A percentile compares a stretch with the other conserved stretches of the same genome.
These are phyloP conservation scores for Eueremaeus valkanovi DNA, from an alignment of 2,888 invertebrate species.

Conservation along the genomic window DNA sequence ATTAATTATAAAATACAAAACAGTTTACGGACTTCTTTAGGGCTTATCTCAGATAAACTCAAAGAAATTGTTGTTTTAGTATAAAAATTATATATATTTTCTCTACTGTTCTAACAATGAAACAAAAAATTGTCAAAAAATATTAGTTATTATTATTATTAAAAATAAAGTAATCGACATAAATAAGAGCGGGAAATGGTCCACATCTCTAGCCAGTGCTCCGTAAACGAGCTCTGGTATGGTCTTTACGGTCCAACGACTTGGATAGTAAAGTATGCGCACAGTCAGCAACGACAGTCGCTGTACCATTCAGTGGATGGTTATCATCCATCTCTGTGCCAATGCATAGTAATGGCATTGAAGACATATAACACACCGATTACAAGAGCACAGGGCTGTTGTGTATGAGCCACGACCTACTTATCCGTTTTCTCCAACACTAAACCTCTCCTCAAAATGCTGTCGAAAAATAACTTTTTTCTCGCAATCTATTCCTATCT, in stretches of 20 bases:
- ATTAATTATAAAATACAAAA: no score
- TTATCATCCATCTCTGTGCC: background rate
- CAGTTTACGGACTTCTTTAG: no score
- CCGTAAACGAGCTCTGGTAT: background rate
- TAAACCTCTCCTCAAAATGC: no score
- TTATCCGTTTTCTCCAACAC: background rate
- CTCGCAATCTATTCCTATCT: no score
- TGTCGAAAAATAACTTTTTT: no score
- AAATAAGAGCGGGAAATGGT: background rate
- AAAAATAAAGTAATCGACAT: background rate
- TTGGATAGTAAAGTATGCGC: background rate
- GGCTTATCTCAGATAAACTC: no score
- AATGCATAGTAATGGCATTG: background rate
- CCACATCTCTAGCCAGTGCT: background rate
- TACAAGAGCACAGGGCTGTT: background rate
- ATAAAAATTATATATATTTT: no score
- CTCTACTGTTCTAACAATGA: no score
- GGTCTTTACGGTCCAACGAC: background rate
- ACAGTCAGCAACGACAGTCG: background rate
- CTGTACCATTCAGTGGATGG: background rate
- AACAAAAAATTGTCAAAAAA: background rate
- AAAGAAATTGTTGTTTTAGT: no score
- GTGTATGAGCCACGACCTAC: background rate
- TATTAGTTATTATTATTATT: background rate
- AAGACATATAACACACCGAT: background rate